Evolutionary conservation across 2,888 invertebrate genomes (phyloP), one percentile per base, ranked within the genome.

Genomic region (Saturnia japonica): DNA sequence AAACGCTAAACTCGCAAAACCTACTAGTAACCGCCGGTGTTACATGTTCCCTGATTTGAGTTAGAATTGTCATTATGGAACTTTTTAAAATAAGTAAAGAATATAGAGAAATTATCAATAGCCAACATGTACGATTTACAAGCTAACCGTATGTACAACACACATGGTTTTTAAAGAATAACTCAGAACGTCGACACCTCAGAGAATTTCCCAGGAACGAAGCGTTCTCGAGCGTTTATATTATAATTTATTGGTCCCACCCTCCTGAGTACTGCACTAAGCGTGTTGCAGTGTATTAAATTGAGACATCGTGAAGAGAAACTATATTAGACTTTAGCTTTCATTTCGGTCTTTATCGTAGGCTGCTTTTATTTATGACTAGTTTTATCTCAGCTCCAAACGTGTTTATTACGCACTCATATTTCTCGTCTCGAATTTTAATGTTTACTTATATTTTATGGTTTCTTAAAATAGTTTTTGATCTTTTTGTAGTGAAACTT

Each of bases 181-280:
- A 64, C 69, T 62, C 69, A 62, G 51, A 25, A 28, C 40, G 69
- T 70, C 66, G 28, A 70, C 70, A 70, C 70, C 70, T 67, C 70
- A 43, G 67, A 67, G 67, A 69, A 64, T 47, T 69, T 47, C 14
- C 66, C 54, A 67, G 19, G 42, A 64, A 40, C 64, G 64, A 64
- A 64, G 12, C 40, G 34, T 40, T 64, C 64, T 40, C 40, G 51
- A 70, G 67, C 66, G 25, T 66, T 66, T 70, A 67, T 70, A 67
- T 67, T 70, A 67, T 70, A 54, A 70, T 70, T 70, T 70, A 70
- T 70, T 67, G 67, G 66, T 62, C 12, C 34, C 25, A 40, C 19
- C 25, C 28, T n/a, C 62, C 34, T 47, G 51, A 69, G 64, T 51
- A 70, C 66, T 70, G 54, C 45, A 42, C 25, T 28, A 12, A 28